phyloP scores from a whole-genome alignment of 2,888 invertebrate genomes.

The Cephus nigrinus region DNA sequence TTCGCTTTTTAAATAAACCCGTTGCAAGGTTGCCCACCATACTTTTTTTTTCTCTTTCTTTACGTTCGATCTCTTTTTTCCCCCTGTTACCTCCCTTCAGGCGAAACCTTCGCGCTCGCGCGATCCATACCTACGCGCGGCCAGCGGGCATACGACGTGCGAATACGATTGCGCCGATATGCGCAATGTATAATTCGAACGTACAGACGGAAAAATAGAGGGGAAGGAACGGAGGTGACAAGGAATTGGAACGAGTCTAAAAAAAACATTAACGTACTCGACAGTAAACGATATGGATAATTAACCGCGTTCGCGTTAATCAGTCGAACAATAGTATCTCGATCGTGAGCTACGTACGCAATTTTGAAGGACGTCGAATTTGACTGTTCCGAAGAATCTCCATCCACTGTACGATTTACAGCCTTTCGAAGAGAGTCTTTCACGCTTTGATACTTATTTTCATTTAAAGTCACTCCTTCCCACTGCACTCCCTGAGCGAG shows the following conservation, averaged over 20 bases:
- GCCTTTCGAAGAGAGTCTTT: not conserved
- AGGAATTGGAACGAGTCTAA: not conserved
- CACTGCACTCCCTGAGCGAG: not conserved
- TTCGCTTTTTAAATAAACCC: constrained; percentile 8
- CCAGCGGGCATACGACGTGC: not conserved
- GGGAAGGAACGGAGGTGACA: not conserved
- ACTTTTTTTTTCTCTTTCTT: not conserved
- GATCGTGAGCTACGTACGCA: not conserved
- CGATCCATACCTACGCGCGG: not conserved
- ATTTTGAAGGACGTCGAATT: not conserved
- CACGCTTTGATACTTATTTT: not conserved
- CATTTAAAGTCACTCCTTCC: not conserved
- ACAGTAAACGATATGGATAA: no score
- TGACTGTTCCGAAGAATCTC: not conserved
- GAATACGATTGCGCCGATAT: not conserved
- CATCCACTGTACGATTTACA: not conserved
- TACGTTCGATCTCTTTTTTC: not conserved
- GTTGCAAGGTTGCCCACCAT: constrained; percentile 40
- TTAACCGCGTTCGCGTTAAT: not conserved
- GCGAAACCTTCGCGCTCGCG: not conserved
- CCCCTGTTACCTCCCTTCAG: not conserved
- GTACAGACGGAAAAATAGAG: not conserved
- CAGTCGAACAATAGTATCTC: not conserved
- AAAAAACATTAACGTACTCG: not conserved
- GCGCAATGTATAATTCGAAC: not conserved